These are phyloP conservation scores for Chaetorhynchus papuensis DNA, from an alignment of 2,113 vertebrate genomes.

Conservation along the genomic window DNA sequence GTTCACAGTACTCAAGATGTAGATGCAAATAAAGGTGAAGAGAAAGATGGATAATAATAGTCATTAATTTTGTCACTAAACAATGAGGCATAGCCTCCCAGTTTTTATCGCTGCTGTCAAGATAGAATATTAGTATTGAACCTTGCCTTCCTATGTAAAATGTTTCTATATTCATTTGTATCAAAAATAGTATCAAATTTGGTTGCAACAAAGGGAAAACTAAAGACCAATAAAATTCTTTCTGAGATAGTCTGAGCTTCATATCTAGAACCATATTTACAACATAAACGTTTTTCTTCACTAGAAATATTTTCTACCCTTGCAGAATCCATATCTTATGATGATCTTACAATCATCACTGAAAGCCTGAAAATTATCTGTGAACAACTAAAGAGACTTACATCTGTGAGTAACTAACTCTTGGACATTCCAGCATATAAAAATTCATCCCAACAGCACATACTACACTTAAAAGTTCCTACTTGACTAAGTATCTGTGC, in stretches of 20 bases:
- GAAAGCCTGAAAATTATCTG: not conserved
- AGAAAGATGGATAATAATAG: constrained; percentile 62
- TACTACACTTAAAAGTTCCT: not conserved
- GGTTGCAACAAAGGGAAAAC: not conserved
- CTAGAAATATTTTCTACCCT: not conserved
- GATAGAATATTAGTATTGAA: constrained; percentile 44
- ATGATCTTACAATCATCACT: not conserved
- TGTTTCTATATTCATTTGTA: constrained; percentile 15
- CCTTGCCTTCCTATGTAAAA: not conserved
- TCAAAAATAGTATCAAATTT: not conserved
- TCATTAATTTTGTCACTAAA: constrained; percentile 66
- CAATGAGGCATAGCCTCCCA: constrained; percentile 58
- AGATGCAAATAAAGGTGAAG: constrained; percentile 57
- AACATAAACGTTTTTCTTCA: not conserved
- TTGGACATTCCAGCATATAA: not conserved
- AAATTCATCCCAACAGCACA: not conserved
- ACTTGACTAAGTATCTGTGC: not conserved
- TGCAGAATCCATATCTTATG: not conserved
- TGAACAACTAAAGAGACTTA: not conserved
- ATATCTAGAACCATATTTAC: not conserved
- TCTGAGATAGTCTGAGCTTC: not conserved
- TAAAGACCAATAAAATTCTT: not conserved
- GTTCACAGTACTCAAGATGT: constrained; percentile 17
- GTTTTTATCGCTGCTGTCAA: constrained; percentile 48
- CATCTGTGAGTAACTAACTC: not conserved